Percentiles rank a stretch among this genome's conserved stretches.
Evolutionary conservation across 64 coral and sea anemone genomes (phyloP).

Genomic region (Orbicella faveolata): DNA sequence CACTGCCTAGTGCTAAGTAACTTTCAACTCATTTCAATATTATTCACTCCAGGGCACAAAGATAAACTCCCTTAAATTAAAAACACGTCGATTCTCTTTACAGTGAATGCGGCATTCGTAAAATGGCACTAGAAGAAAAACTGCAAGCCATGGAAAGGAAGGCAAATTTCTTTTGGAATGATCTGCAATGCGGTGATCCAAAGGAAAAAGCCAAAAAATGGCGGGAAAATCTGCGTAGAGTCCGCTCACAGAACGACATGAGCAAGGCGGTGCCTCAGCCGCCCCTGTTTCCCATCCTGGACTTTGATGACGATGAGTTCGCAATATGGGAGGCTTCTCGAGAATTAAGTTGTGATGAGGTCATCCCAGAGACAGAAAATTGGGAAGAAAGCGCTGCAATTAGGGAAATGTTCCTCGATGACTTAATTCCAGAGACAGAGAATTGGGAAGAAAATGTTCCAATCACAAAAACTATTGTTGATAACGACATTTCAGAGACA

Average conservation of each 20-base stretch:
- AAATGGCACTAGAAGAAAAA: background rate
- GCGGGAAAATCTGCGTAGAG: conserved; percentile 7
- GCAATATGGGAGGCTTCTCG: too few species aligned
- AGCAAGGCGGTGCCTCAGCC: conserved; percentile 2
- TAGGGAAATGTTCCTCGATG: background rate
- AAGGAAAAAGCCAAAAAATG: background rate
- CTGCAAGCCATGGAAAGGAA: conserved; percentile 5
- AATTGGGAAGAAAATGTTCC: too few species aligned
- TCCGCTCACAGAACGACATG: conserved; percentile 26
- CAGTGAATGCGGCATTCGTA: background rate
- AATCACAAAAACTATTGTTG: too few species aligned
- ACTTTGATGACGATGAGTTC: too few species aligned
- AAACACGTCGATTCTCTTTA: background rate
- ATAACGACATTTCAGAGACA: too few species aligned
- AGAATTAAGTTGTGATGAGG: too few species aligned
- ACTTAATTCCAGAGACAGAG: background rate
- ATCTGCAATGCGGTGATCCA: background rate
- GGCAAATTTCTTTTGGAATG: background rate
- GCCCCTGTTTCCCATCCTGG: background rate
- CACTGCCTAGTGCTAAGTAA: too few species aligned
- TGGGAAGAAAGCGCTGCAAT: too few species aligned
- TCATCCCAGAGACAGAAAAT: too few species aligned
- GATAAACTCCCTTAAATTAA: too few species aligned
- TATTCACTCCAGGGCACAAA: too few species aligned
- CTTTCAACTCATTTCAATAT: too few species aligned